These are phyloP conservation scores for Cyrtonyx montezumae DNA, from an alignment of 2,113 vertebrate species.

Conservation along the genomic window DNA sequence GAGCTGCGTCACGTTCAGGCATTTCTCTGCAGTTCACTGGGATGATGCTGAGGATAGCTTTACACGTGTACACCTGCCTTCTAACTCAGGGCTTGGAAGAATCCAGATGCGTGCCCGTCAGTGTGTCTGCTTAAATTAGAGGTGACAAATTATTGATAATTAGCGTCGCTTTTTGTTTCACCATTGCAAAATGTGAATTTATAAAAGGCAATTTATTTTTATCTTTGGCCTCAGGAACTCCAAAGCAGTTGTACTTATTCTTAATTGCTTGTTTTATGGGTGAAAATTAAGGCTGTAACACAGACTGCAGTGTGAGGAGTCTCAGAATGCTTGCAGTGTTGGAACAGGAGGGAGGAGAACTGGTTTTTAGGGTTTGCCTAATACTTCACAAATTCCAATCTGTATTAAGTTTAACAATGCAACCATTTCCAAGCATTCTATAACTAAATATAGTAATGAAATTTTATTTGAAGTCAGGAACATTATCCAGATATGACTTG, in stretches of 20 bases:
- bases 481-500: conserved; percentile 65
- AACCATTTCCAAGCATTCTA: conserved; percentile 31
- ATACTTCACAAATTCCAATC: conserved; percentile 26
- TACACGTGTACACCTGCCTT: accelerated
- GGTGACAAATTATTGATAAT: conserved; percentile 56
- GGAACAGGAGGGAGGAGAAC: neutral
- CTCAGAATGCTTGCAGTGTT: neutral
- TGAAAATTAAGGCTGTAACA: conserved; percentile 43
- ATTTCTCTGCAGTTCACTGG: neutral
- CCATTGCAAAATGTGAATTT: neutral
- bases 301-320: neutral
- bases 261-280: conserved; percentile 68
- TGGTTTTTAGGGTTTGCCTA: neutral
- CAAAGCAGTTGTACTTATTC: conserved; percentile 36
- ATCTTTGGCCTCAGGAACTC: conserved; percentile 59
- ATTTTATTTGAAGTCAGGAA: conserved; percentile 72
- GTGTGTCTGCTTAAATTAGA: neutral
- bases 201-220: conserved; percentile 57
- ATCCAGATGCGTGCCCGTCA: neutral
- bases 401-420: conserved; percentile 68
- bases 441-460: conserved; percentile 76
- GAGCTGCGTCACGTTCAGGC: accelerated
- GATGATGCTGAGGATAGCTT: accelerated
- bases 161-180: conserved; percentile 18
- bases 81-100: neutral